These are phyloP conservation scores for Porites cylindrica DNA, from an alignment of 92 coral and sea anemone species.

Conservation along the genomic window DNA sequence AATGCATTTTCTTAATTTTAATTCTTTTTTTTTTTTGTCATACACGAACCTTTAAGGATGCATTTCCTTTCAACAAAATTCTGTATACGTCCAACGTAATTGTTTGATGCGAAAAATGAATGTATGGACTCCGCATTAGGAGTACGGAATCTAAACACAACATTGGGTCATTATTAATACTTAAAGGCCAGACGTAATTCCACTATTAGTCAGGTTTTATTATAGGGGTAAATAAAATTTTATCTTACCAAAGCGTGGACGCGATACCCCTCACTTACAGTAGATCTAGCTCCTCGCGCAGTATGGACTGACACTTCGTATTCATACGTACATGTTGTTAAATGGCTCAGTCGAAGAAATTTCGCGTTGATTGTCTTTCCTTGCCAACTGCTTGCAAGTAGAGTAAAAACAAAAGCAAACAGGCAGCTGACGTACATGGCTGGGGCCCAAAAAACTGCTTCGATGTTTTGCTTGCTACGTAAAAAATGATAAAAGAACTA, in stretches of 20 bases:
- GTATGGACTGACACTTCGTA: conserved; percentile 88
- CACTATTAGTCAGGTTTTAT: background rate
- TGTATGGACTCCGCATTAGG: no score
- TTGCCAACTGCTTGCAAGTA: background rate
- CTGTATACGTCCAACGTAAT: no score
- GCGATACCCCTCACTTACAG: conserved; percentile 73
- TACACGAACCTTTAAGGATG: no score
- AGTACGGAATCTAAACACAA: no score
- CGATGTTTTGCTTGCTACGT: no score
- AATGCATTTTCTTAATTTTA: no score
- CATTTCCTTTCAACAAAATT: no score
- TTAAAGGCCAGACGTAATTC: no score
- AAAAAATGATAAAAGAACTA: no score
- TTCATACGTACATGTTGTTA: conserved; percentile 65
- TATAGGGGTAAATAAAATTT: background rate
- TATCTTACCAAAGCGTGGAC: conserved; percentile 72
- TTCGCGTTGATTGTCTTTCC: background rate
- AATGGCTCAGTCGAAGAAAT: background rate
- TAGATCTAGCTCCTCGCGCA: conserved; percentile 84
- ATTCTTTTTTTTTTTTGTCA: no score
- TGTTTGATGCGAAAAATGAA: no score
- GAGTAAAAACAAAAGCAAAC: background rate
- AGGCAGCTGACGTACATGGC: background rate
- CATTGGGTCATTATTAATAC: no score
- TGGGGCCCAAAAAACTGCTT: background rate